Evolutionary conservation across 2,888 invertebrate species (phyloP), one percentile per base, ranked within the genome.

Genomic region (Periphyllus acericola): DNA sequence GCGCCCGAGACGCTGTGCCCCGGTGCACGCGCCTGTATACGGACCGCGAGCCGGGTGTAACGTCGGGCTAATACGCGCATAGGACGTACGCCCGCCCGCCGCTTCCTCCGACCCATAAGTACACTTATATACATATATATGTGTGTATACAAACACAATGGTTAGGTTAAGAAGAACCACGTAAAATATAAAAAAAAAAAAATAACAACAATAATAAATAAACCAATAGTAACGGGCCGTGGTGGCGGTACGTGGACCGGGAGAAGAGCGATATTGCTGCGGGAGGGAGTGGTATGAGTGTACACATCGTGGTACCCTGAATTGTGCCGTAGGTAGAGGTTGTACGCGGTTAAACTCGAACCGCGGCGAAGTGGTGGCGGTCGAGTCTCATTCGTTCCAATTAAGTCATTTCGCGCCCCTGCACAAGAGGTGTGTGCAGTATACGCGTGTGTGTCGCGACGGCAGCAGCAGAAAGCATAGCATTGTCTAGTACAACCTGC

Each of bases 341-440:
- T 68, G 14, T 29, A 2, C 29, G 6, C 29, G 46, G 46, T 46
- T 46, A 46, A n/a, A 29, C 17, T 29, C 29, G 29, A 68, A 68
- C 29, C n/a, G 60, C 60, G 29, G 29, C 29, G 29, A 3, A 40
- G 40, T 40, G 81, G 68, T 21, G 32, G n/a, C 68, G 66, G 66
- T 76, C 84, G 76, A 19, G 84, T 78, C 46, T 21, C 72, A 87
- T 87, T 87, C 66, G 60, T 74, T 74, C 55, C 87, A 81, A 87
- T 87, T 81, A 74, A 87, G 32, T 40, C 21, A 40, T 40, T 66
- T 84, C 74, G 55, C 80, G 60, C 71, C 78, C 60, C 78, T 71
- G 82, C 3, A 21, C 36, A 36, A 34, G 19, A 29, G 40, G 40
- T 66, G 72, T 83, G 32, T 34, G 68, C 29, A 68, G n/a, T 19